Percentiles rank a stretch among this genome's conserved stretches.
Evolutionary conservation across 2,888 invertebrate genomes (phyloP).

Genomic region (Eretmocerus hayati): DNA sequence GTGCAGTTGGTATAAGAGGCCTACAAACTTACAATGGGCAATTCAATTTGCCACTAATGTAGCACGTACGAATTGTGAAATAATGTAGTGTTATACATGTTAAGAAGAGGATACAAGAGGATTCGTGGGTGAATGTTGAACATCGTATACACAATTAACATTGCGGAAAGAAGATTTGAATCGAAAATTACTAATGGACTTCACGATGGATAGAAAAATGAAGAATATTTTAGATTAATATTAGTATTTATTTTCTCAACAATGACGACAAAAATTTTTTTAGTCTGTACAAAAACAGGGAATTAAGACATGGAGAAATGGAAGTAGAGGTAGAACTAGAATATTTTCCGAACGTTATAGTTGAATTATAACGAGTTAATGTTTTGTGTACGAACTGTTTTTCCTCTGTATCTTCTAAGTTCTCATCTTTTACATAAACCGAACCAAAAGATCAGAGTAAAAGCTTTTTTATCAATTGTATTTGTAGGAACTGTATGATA

Average conservation of each 20-base stretch:
- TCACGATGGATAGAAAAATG: slow-evolving; percentile 22
- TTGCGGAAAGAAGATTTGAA: slow-evolving; percentile 11
- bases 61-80: slow-evolving; percentile 28
- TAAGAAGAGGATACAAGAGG: slow-evolving; percentile 17
- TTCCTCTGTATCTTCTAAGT: slow-evolving; percentile 22
- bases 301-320: slow-evolving; percentile 16
- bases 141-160: slow-evolving; percentile 12
- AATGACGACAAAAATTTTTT: slow-evolving; percentile 39
- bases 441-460: slow-evolving; percentile 26
- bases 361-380: slow-evolving; percentile 40
- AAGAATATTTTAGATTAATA: slow-evolving; percentile 44
- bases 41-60: slow-evolving; percentile 40
- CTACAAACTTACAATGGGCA: slow-evolving; percentile 45
- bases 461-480: slow-evolving; percentile 38
- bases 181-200: slow-evolving; percentile 16
- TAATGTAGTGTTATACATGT: slow-evolving; percentile 16
- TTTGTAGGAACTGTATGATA: slow-evolving; percentile 38
- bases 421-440: slow-evolving; percentile 30
- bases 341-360: slow-evolving; percentile 44
- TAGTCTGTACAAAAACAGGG: slow-evolving; percentile 40
- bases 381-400: slow-evolving; percentile 32
- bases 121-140: slow-evolving; percentile 27
- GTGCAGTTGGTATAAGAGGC: slow-evolving; percentile 33
- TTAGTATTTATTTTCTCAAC: slow-evolving; percentile 46
- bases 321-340: slow-evolving; percentile 27